Conservation (phyloP, 2,113 vertebrate genomes). For the Alethe castanea region DNA sequence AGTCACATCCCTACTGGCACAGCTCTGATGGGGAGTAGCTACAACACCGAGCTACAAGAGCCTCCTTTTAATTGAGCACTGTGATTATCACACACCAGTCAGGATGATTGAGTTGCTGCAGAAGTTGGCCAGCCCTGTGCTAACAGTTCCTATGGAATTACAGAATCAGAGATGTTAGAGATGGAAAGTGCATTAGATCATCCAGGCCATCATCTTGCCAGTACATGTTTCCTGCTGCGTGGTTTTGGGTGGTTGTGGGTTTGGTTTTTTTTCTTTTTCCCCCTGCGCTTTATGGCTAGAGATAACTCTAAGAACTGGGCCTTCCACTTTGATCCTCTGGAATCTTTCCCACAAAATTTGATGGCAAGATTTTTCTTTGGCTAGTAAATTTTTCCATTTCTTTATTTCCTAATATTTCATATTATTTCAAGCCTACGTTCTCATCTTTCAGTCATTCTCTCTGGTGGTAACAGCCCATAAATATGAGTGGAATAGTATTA, state of each 20-base stretch:
- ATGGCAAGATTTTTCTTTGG: not conserved
- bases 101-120: not conserved
- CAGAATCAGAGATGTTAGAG: constrained; percentile 24
- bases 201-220: not conserved
- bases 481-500: not conserved
- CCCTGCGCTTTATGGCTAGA: not conserved
- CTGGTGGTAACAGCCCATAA: not conserved
- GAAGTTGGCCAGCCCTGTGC: not conserved
- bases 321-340: not conserved
- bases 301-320: not conserved
- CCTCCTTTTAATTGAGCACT: not conserved
- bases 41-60: not conserved
- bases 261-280: not conserved
- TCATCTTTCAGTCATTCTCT: not conserved
- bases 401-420: not conserved
- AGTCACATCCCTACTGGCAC: not conserved
- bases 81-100: not conserved
- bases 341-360: not conserved
- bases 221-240: not conserved
- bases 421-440: not conserved
- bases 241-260: not conserved
- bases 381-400: not conserved
- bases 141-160: not conserved
- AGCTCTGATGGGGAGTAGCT: not conserved
- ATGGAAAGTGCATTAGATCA: constrained; percentile 59